Base-by-base conservation (phyloP, 2,888 invertebrate species). In the Pharmacophagus antenor region DNA sequence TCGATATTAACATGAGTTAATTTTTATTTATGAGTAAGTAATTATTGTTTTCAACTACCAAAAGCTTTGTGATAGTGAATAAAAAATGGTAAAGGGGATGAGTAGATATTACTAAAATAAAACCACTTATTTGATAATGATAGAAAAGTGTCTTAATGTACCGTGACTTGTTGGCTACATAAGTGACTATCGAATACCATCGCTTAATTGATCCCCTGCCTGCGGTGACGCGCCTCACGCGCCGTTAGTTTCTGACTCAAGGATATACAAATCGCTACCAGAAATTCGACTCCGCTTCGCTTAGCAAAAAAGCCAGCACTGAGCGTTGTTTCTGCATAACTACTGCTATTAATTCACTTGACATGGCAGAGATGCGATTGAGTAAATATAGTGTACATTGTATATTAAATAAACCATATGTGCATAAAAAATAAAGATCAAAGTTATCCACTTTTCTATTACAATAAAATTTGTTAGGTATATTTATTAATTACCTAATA, bases 171-270 rank as follows among this genome's bases (percentile, higher is more conserved):
- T 20, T 18, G 23, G 22, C 31, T 5, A 55, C 60, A 37, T 54
- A 27, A 25, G 42, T 48, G 15, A 25, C 42, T 53, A 54, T 54
- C 58, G 42, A 48, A 48, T 59, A 48, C 23, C 48, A 59, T 54
- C 58, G 53, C 56, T 56, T 56, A 61, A 56, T 56, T 61, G 61
- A 61, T 56, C 56, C 47, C 37, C 37, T 50, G 60, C 55, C 42
- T 27, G 55, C 31, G 50, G 47, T 53, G 53, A 48, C 48, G 37
- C 31, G 51, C 60, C 69, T 60, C 68, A 53, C 61, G 70, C 70
- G 65, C 77, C 77, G 77, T 81, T 80, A 79, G 65, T 62, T 44
- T 67, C 64, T 64, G 66, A 73, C 62, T 67, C 57, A 65, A 62
- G 61, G 64, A 73, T 70, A 72, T 69, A 67, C 71, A 70, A 72